Conservation (phyloP, 2,797 vertebrate species). For the Acipenser oxyrinchus region DNA sequence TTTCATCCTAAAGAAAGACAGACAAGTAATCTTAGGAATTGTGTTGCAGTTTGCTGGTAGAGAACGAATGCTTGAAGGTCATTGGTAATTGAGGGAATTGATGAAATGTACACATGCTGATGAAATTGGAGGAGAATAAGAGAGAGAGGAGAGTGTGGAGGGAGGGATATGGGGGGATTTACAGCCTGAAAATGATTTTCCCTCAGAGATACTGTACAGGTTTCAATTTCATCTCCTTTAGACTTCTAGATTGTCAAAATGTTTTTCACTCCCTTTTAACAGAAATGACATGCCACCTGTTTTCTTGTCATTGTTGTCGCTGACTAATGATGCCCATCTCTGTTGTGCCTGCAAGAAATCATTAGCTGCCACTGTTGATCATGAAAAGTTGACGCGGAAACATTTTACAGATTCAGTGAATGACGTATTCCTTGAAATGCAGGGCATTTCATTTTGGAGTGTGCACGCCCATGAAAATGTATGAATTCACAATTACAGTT, state of each 20-base stretch:
- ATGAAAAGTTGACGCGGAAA: not conserved
- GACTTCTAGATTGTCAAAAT: constrained; percentile 5
- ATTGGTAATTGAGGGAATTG: not conserved
- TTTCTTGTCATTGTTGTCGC: constrained; percentile 2
- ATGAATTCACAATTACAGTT: too few relatives aligned
- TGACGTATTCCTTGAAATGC: not conserved
- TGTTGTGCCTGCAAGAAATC: constrained; percentile 1
- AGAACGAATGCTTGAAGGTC: not conserved
- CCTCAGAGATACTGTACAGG: constrained; percentile 1
- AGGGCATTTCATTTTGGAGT: constrained; percentile 3
- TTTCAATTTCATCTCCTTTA: constrained; percentile 6
- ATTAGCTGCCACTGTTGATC: not conserved
- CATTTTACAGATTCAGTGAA: too few relatives aligned
- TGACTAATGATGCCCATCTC: constrained; percentile 4
- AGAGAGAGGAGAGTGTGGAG: not conserved
- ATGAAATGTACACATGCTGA: constrained; percentile 8
- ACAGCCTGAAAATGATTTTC: not conserved
- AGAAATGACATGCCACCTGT: constrained; percentile 13
- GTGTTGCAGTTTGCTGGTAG: too few relatives aligned
- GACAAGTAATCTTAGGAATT: too few relatives aligned
- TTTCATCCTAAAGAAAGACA: too few relatives aligned
- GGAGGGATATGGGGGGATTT: not conserved
- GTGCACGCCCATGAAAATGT: too few relatives aligned
- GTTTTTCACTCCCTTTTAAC: constrained; percentile 5
- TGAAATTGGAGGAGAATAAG: not conserved